Conservation (phyloP, 53 echinoderm and acorn worm genomes). For the Crossaster papposus region DNA sequence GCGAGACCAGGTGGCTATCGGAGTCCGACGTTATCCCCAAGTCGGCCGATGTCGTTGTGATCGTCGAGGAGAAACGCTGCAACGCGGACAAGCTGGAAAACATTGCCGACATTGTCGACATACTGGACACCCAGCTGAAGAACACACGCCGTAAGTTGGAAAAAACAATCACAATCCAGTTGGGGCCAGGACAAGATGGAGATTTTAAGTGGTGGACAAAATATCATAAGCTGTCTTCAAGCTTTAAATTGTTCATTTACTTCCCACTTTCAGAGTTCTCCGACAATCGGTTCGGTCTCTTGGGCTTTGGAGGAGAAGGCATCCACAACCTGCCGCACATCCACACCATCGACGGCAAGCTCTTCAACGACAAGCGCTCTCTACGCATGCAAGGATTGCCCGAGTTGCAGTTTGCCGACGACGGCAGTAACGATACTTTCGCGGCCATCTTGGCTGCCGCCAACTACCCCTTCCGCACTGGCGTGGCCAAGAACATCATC, state of each 20-base stretch:
- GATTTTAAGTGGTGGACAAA: too few species aligned
- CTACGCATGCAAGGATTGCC: conserved; percentile 58
- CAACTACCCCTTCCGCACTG: conserved; percentile 95
- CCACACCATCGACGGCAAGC: conserved; percentile 83
- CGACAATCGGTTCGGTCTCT: conserved; percentile 79
- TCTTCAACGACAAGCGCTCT: conserved; percentile 69
- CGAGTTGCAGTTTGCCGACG: conserved; percentile 58
- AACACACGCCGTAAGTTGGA: conserved; percentile 55
- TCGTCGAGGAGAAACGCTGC: conserved; percentile 85
- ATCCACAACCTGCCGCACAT: conserved; percentile 65
- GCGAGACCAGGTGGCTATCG: background rate
- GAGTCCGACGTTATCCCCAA: conserved; percentile 7
- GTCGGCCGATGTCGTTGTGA: conserved; percentile 76
- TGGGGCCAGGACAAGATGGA: background rate
- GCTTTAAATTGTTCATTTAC: background rate
- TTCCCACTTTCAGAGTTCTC: conserved; percentile 64
- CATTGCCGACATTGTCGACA: conserved; percentile 64
- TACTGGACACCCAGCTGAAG: conserved; percentile 71
- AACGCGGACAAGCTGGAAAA: background rate
- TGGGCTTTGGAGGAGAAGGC: conserved; percentile 86
- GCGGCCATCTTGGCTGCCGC: conserved; percentile 75
- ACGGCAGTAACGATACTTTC: conserved; percentile 79
- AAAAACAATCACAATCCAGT: background rate
- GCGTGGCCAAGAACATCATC: conserved; percentile 87
- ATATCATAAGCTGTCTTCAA: too few species aligned